Conservation (phyloP, 2,797 vertebrate species). For the Rhinogobio ventralis region DNA sequence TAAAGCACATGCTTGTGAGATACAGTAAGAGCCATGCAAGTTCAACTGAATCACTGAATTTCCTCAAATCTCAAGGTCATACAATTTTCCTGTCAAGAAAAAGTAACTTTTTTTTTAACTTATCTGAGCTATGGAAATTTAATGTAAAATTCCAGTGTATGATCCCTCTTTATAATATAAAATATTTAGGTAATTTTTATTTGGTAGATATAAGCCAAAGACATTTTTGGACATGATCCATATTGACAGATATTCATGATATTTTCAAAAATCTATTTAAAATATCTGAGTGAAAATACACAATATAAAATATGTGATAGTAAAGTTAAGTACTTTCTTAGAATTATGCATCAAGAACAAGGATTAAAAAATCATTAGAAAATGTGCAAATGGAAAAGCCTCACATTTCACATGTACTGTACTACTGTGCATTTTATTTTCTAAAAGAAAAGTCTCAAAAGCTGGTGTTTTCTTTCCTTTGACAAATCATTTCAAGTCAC, state of each 20-base stretch:
- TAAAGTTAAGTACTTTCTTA: neutral
- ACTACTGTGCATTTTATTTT: conserved; percentile 49
- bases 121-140: neutral
- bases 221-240: neutral
- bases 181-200: neutral
- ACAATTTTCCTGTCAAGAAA: neutral
- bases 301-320: neutral
- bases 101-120: too few relatives aligned
- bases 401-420: conserved; percentile 2
- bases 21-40: neutral
- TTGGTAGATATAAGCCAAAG: neutral
- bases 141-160: neutral
- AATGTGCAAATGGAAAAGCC: conserved; percentile 18
- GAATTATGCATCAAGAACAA: neutral
- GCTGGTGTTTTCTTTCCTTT: conserved; percentile 47
- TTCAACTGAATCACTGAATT: neutral
- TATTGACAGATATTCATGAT: neutral
- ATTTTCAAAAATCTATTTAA: neutral
- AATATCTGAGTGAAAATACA: conserved; percentile 5
- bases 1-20: neutral
- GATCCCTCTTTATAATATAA: neutral
- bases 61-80: neutral
- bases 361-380: neutral
- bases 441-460: conserved; percentile 45
- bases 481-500: conserved; percentile 39